Percentiles rank a stretch among this genome's conserved stretches.
These are phyloP conservation scores for Eulemur rufifrons DNA, from an alignment of 2,113 vertebrate genomes.

Conservation along the genomic window DNA sequence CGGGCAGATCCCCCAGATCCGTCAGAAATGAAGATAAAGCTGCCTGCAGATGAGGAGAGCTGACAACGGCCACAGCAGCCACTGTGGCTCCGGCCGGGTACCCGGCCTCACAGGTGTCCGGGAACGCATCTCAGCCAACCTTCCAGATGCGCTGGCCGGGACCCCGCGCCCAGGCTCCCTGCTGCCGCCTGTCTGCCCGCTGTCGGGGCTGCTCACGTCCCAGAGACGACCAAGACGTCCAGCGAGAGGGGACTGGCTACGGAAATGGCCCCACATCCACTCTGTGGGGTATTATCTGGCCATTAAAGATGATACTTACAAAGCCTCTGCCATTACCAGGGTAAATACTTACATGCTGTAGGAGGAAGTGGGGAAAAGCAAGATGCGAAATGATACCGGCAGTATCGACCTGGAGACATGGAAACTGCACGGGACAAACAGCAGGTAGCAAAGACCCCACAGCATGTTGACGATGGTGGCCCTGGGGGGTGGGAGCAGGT, in stretches of 20 bases:
- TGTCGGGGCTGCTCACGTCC: not conserved
- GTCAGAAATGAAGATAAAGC: slow-evolving; percentile 39
- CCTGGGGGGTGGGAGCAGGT: not conserved
- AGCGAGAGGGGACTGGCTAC: not conserved
- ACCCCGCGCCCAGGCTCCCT: rapidly evolving
- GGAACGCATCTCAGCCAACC: not conserved
- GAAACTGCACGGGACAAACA: not conserved
- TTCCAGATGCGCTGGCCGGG: not conserved
- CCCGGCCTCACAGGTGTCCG: not conserved
- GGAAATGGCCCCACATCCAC: rapidly evolving
- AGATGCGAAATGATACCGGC: not conserved
- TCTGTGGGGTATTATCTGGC: not conserved
- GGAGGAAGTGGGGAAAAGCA: not conserved
- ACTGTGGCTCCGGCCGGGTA: rapidly evolving
- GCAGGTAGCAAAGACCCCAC: not conserved
- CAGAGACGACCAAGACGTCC: not conserved
- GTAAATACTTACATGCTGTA: not conserved
- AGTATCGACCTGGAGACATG: not conserved
- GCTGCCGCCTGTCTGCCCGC: rapidly evolving
- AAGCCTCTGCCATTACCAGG: not conserved
- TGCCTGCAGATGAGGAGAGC: not conserved
- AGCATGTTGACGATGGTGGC: rapidly evolving
- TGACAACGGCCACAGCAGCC: not conserved
- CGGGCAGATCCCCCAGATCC: not conserved
- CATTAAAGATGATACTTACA: not conserved